Evolutionary conservation across 2,113 vertebrate species (phyloP), one percentile per base, ranked within the genome.

Genomic region (Athene noctua): DNA sequence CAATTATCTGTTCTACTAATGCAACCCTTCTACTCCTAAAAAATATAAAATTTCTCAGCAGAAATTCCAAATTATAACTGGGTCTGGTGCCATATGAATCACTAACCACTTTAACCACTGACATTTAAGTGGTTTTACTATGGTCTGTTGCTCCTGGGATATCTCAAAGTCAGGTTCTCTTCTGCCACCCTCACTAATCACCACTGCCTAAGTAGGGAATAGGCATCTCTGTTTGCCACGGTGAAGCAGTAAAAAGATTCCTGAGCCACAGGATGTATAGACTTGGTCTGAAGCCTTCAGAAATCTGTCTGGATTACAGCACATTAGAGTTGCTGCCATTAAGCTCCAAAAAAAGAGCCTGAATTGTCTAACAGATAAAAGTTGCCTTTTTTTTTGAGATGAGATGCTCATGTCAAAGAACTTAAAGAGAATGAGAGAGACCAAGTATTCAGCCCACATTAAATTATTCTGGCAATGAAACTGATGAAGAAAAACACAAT

Each of bases 391-490:
- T 59, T 52, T 62, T 84, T 51, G 38, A 68, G 44, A 81, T 2
- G 16, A 80, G 83, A 85, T 44, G 70, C 34, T 80, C 63, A 21
- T 54, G 52, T 91, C 86, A 85, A 85, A 85, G 68, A 77, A 77
- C 34, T 91, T 57, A 47, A 72, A 92, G 71, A 88, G 94, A 61
- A 63, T 4, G 52, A 85, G 63, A 30, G 54, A 36, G 6, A 30
- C 38, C 2, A 21, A 75, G 32, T 54, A 90, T 66, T 72, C 90
- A 92, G 38, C 49, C 29, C 58, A 21, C 61, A 62, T 38, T 36
- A 73, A 94, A 83, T 93, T 93, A 83, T 83, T 95, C 57, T 98
- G 95, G 95, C 91, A 94, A 78, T 6, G 8, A 88, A 95, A 87
- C 58, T 32, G 52, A 71, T 46, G 66, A 86, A 95, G 58, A 88